Evolutionary conservation across 2,113 vertebrate genomes (phyloP), one percentile per base, ranked within the genome.

Genomic region (Aspidoscelis tigris): DNA sequence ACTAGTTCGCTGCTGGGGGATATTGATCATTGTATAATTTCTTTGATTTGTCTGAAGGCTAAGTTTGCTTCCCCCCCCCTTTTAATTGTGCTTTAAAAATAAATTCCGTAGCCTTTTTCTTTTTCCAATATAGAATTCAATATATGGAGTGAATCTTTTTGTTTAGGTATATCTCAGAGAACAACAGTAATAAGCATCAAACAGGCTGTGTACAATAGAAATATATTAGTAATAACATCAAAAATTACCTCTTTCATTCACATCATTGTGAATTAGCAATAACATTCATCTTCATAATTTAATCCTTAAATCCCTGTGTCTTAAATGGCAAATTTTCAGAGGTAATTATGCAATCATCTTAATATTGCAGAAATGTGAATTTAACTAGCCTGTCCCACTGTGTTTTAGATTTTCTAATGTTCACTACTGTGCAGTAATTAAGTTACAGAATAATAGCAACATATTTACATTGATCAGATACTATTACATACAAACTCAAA

Each of bases 361-460:
- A 94, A 93, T 85, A 79, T 89, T 91, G 90, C 88, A 91, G 89
- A 94, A 94, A 93, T 91, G 92, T 91, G 85, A 94, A 86, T 74
- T 74, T 85, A 89, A 80, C 79, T 86, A 81, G 83, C 92, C 95
- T 94, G 88, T 93, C 88, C 89, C 91, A 93, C 86, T 89, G 88
- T 77, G 93, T 84, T 92, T 95, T 91, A 91, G 87, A 92, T 93
- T 85, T 91, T 89, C 87, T 93, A 95, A 93, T 88, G 86, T 85
- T 94, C 84, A 94, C 75, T 90, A 93, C 87, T 92, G 89, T 66
- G 84, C 69, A 90, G 76, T 94, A 95, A 96, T 92, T 96, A 90
- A 95, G 95, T 95, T 94, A 93, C 85, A 94, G 92, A 96, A 92
- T 90, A 95, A 94, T 95, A 94, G 87, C 88, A 86, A 83, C 86